Percentiles rank a stretch among this genome's conserved stretches.
Conservation (phyloP, 2,888 invertebrate species). For the Stenichneumon culpator region DNA sequence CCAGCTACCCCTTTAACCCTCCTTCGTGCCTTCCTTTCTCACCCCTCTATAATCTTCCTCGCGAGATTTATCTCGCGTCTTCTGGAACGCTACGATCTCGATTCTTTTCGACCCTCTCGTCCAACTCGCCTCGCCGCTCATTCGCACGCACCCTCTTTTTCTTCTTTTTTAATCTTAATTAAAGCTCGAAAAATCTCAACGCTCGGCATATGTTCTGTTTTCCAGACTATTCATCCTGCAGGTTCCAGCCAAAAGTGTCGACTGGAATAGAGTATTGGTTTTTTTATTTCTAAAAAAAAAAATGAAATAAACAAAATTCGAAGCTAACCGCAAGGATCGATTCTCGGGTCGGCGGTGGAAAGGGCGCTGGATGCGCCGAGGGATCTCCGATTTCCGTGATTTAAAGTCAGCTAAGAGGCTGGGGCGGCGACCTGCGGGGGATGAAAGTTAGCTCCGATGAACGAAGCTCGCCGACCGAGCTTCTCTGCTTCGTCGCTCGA, state of each 20-base stretch:
- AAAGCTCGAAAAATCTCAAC: neutral
- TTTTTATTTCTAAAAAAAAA: neutral
- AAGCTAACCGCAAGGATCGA: conserved; percentile 17
- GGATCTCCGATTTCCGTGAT: conserved; percentile 45
- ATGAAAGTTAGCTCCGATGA: conserved; percentile 75
- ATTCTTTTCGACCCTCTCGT: conserved; percentile 19
- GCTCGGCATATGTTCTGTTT: neutral
- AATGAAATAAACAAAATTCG: neutral
- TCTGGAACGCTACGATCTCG: conserved; percentile 32
- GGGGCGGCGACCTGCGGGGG: conserved; percentile 61
- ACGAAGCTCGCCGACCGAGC: conserved; percentile 45
- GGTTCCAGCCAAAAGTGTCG: neutral
- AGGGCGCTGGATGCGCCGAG: conserved; percentile 18
- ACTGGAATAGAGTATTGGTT: conserved; percentile 19
- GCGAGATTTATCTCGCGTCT: conserved; percentile 42
- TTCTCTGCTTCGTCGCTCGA: conserved; percentile 26
- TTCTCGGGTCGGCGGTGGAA: conserved; percentile 10
- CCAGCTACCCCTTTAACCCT: neutral
- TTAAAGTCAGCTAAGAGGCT: conserved; percentile 38
- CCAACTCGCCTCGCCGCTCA: neutral
- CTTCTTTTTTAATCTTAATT: neutral
- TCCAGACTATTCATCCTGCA: neutral
- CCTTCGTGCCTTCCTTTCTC: conserved; percentile 3
- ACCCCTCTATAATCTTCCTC: conserved; percentile 41
- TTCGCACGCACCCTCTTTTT: neutral